Percentiles rank a stretch among this genome's conserved stretches.
Evolutionary conservation across 2,797 vertebrate species (phyloP).

Genomic region (Danio tinwini): DNA sequence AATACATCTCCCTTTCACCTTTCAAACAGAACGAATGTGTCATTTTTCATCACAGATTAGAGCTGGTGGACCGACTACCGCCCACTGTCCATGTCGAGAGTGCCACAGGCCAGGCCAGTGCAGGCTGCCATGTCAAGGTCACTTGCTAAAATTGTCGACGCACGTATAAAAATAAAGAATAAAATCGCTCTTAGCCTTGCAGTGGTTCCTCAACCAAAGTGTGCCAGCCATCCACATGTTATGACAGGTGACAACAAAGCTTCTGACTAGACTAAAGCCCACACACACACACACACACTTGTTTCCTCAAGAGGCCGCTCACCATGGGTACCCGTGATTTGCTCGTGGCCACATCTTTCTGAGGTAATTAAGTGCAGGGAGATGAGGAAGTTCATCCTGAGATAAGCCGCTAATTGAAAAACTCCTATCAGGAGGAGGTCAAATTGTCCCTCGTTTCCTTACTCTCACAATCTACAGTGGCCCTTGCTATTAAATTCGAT

Average conservation of each 20-base stretch:
- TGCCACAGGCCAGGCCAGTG: slow-evolving; percentile 49
- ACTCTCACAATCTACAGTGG: background rate
- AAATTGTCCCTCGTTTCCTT: slow-evolving; percentile 40
- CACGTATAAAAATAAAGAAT: slow-evolving; percentile 37
- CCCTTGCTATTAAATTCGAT: slow-evolving; percentile 17
- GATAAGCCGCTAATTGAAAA: slow-evolving; percentile 68
- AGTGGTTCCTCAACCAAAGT: slow-evolving; percentile 43
- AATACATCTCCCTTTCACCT: slow-evolving; percentile 33
- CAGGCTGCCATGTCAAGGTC: slow-evolving; percentile 69
- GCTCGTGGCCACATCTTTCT: slow-evolving; percentile 40
- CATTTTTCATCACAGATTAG: slow-evolving; percentile 60
- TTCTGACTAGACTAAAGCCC: slow-evolving; percentile 29
- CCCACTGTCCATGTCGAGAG: slow-evolving; percentile 49
- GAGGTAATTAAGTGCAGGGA: slow-evolving; percentile 69
- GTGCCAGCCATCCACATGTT: slow-evolving; percentile 32
- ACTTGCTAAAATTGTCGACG: slow-evolving; percentile 65
- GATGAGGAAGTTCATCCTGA: slow-evolving; percentile 54
- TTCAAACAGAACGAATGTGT: slow-evolving; percentile 47
- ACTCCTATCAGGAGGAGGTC: slow-evolving; percentile 65
- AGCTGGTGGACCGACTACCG: slow-evolving; percentile 44
- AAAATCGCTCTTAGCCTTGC: background rate
- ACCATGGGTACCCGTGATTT: slow-evolving; percentile 30
- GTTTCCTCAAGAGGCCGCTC: background rate
- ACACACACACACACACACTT: slow-evolving; percentile 33
- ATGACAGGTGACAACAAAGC: slow-evolving; percentile 41